A percentile compares a stretch with the other conserved stretches of the same genome.
These are phyloP conservation scores for Nyctibius grandis DNA, from an alignment of 2,797 vertebrate genomes.

Conservation along the genomic window DNA sequence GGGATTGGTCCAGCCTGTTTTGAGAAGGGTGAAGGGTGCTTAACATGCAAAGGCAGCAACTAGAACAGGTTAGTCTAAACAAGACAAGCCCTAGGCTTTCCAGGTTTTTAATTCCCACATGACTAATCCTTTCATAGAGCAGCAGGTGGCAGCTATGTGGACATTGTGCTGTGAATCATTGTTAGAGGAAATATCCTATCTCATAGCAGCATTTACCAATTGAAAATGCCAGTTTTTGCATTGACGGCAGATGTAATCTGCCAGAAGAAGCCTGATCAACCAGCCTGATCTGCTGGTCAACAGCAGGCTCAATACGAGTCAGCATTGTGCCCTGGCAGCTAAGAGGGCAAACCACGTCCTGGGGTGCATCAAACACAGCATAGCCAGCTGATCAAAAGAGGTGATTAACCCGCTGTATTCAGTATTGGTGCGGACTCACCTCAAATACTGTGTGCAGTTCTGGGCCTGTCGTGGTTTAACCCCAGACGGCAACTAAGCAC, in stretches of 20 bases:
- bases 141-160: not conserved
- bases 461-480: not conserved
- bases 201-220: not conserved
- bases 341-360: not conserved
- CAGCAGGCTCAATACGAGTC: fast-evolving
- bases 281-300: not conserved
- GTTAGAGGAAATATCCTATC: not conserved
- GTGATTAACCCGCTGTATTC: too few relatives aligned
- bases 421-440: fast-evolving
- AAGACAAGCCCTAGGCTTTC: not conserved
- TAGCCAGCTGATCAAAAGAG: not conserved
- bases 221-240: not conserved
- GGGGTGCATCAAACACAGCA: not conserved
- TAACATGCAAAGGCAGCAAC: not conserved
- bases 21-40: fast-evolving
- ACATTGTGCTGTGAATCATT: not conserved
- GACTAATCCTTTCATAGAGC: not conserved
- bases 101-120: not conserved
- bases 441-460: not conserved
- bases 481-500: not conserved
- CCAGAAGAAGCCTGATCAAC: not conserved
- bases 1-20: not conserved
- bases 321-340: not conserved
- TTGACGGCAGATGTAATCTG: not conserved
- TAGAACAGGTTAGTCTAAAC: not conserved